Evolutionary conservation across 2,888 invertebrate genomes (phyloP), one percentile per base, ranked within the genome.

Genomic region (Phlogophora meticulosa): DNA sequence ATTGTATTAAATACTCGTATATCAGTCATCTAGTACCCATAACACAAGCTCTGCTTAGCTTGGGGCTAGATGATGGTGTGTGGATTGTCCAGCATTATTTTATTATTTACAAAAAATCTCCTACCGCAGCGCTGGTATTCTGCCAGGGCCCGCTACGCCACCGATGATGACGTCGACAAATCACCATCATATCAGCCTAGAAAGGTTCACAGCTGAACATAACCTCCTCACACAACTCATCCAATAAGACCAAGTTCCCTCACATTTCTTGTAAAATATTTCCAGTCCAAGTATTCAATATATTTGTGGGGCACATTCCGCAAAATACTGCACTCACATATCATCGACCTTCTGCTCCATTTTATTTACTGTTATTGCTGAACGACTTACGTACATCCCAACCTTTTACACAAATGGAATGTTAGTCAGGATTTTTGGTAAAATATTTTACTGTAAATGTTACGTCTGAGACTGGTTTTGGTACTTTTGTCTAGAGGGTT

Each of bases 351-450:
- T 49, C 48, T 52, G 60, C 28, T 24, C 55, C 45, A 10, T 38
- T 24, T 36, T 64, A 71, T 71, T 76, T 72, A 66, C 63, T 43
- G 62, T 64, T 76, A 69, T 69, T 52, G 52, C 66, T n/a, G 36
- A 20, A 51, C 48, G n/a, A 56, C n/a, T 43, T 55, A 58, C n/a
- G n/a, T n/a, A n/a, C 43, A 43, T 28, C 22, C 4, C 42, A 55
- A 49, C 53, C 66, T 64, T 51, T 63, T 28, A 38, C 38, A 66
- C 34, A 58, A 58, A 66, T 74, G 55, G 10, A 43, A 69, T n/a
- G 10, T 17, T n/a, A 24, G 36, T 13, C 11, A 20, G 17, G 7
- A 36, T 10, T 68, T 20, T 45, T 22, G 28, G 20, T 36, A 22
- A 45, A 17, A 67, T 58, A 58, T 43, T 42, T 49, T 32, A 36